Conservation (phyloP, 2,888 invertebrate genomes). For the Slavum lentiscoides region DNA sequence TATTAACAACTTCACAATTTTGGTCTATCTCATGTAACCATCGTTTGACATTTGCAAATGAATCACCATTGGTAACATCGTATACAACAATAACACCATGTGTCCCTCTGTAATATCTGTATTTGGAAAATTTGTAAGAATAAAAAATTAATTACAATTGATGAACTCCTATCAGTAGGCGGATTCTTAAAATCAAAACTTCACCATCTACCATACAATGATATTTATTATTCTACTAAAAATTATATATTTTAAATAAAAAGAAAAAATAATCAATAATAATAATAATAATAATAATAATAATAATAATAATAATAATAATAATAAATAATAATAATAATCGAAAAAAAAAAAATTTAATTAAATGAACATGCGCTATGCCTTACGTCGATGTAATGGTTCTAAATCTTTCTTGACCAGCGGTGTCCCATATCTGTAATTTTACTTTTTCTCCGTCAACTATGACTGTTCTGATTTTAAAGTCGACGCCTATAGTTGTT, state of each 20-base stretch:
- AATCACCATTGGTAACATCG: constrained; percentile 98
- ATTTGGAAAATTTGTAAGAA: neutral
- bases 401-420: constrained; percentile 90
- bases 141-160: neutral
- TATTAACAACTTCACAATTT: constrained; percentile 98
- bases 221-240: neutral
- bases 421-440: constrained; percentile 97
- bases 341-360: neutral
- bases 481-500: constrained; percentile 99
- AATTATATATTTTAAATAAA: neutral
- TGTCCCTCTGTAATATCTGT: constrained; percentile 92
- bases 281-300: too few species aligned
- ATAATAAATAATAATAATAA: too few species aligned
- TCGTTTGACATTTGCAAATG: constrained; percentile 97
- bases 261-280: neutral
- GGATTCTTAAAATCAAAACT: neutral
- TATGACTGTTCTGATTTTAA: constrained; percentile 96
- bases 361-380: constrained; percentile 10
- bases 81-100: constrained; percentile 99
- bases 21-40: constrained; percentile 99
- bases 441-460: constrained; percentile 89
- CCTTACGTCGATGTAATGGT: constrained; percentile 95
- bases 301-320: too few species aligned
- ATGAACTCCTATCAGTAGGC: neutral
- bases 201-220: neutral